Evolutionary conservation across 2,888 invertebrate genomes (phyloP), one percentile per base, ranked within the genome.

Genomic region (Coelinius sp.): DNA sequence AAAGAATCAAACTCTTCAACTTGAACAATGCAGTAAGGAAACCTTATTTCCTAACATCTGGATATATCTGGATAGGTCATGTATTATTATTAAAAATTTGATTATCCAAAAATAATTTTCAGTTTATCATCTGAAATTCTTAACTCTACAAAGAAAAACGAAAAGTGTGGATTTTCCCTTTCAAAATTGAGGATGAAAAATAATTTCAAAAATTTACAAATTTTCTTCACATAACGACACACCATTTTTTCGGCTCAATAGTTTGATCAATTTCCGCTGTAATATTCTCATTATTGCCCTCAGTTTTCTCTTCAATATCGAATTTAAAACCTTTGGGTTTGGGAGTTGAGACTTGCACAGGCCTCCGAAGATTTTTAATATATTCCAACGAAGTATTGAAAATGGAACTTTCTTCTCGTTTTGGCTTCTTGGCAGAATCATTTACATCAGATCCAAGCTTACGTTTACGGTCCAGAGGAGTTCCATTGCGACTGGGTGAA

Each of bases 161-260:
- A 44, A 63, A 70, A 64, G 49, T 71, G 56, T 64, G 70, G 46
- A 71, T 65, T 65, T 38, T 46, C 10, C 35, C 25, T 12, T 24
- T 20, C 25, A 46, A 46, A 46, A 44, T 41, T 44, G 46, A 44
- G n/a, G 27, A 31, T 59, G 17, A 56, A 31, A n/a, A n/a, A n/a
- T 25, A 27, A 24, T 27, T 31, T 10, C 31, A 59, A 35, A 27
- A 56, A 5, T 10, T 31, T 2, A 8, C 17, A 25, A 20, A 44
- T 46, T 59, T 53, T 22, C 35, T 78, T 84, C 85, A 86, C 86
- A 86, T 86, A 73, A 86, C 76, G 71, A 74, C 68, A 76, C 86
- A 86, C 86, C 86, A 86, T 71, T 81, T 84, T 76, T 76, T 82
- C 69, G 74, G 63, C 14, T 76, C 72, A 63, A 70, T 77, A 44